Conservation (phyloP, 1,140 invertebrate genomes). For the Tetragonula clypearis region DNA sequence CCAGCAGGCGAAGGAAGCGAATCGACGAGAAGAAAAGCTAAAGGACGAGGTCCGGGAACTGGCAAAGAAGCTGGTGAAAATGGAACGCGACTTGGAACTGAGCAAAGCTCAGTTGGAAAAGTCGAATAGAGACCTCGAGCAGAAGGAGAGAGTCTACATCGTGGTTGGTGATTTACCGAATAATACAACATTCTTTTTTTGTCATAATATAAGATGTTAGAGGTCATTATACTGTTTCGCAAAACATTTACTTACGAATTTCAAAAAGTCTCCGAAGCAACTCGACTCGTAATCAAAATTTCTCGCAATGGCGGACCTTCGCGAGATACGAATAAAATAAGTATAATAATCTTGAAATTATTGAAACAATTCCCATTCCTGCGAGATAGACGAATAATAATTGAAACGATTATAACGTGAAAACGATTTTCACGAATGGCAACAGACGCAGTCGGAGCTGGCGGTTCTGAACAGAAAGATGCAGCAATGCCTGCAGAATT, state of each 20-base stretch:
- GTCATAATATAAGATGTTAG: neutral
- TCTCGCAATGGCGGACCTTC: neutral
- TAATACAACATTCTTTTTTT: neutral
- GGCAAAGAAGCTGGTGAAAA: conserved; percentile 86
- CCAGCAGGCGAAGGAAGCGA: conserved; percentile 86
- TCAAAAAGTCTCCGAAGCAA: neutral
- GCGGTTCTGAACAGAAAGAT: conserved; percentile 89
- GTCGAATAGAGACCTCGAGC: conserved; percentile 85
- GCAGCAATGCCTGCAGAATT: conserved; percentile 89
- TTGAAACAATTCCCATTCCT: neutral
- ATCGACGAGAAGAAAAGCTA: conserved; percentile 85
- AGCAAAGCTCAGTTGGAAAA: conserved; percentile 85
- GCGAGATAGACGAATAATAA: neutral
- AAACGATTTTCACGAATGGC: neutral
- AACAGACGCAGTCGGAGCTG: conserved; percentile 89
- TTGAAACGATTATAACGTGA: neutral
- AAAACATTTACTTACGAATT: neutral
- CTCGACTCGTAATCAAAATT: neutral
- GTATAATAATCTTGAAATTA: too few relatives aligned
- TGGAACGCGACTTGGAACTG: conserved; percentile 86
- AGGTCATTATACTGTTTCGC: neutral
- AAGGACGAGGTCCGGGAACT: conserved; percentile 86
- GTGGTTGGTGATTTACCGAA: conserved; percentile 79
- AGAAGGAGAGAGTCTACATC: conserved; percentile 84
- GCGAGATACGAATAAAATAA: neutral